Base-by-base conservation (phyloP, 2,888 invertebrate species). In the Serrognathus titanus region DNA sequence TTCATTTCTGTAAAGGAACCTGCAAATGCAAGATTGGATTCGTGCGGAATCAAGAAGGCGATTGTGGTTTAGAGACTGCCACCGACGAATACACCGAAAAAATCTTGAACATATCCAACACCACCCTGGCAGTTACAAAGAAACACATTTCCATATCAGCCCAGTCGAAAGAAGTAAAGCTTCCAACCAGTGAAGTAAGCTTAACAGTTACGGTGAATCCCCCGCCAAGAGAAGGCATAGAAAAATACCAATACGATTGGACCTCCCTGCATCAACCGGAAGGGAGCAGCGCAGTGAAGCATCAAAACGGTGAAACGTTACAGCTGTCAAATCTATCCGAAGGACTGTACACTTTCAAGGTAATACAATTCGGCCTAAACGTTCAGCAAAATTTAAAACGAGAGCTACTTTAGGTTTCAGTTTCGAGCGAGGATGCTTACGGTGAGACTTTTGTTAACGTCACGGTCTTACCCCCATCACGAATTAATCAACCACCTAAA, bases 401-500 rank as follows among this genome's bases (percentile, higher is more conserved):
- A 6, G 24, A 3, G 6, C 24, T 6, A 37, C 56, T 57, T 48
- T 58, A 76, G 74, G 77, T 84, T 3, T 86, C 87, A 2, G 96
- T 94, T 0, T 90, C 89, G n/a, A 90, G 88, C 6, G 85, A 86
- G 1, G 84, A 82, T 63, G 85, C 88, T 0, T 89, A 86, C 67
- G 93, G 93, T 2, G 90, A 90, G 72, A 88, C 91, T 0, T 87
- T 86, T 65, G 94, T 93, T 0, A 96, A 96, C 74, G 92, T 97
- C 2, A 94, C 93, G 0, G 96, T 97, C 10, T 73, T 90, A 65
- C 92, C 94, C 69, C 92, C 90, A 37, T 87, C 89, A 57, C 81
- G 94, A 55, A 86, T 87, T 55, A 97, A 97, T 76, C 85, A 86
- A 61, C 86, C 90, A 0, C 97, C 96, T 0, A 83, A 87, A 57